These are phyloP conservation scores for Cygnus buccinator DNA, from an alignment of 2,113 vertebrate species.

Conservation along the genomic window DNA sequence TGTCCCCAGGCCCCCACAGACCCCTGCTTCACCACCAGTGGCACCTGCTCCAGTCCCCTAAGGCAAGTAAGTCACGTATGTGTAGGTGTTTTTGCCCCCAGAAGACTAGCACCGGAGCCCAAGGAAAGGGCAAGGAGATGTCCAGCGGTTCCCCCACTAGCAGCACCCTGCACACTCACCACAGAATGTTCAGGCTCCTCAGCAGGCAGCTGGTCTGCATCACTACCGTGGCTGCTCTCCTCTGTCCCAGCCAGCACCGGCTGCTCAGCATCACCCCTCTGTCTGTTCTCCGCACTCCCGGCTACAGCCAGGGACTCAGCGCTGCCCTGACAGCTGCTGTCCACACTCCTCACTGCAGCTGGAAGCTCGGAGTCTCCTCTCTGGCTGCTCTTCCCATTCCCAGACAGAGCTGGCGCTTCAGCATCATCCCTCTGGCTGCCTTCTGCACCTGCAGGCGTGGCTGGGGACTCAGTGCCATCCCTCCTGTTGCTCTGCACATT, in stretches of 20 bases:
- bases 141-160: background rate
- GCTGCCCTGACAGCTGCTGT: background rate
- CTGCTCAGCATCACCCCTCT: background rate
- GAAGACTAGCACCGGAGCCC: background rate
- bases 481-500: constrained; percentile 8
- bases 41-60: background rate
- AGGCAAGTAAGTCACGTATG: accelerated
- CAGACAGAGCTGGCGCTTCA: background rate
- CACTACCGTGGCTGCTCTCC: accelerated
- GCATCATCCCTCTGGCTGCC: background rate
- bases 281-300: background rate
- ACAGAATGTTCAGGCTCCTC: background rate
- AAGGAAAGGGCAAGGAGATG: background rate
- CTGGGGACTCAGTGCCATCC: accelerated
- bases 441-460: background rate
- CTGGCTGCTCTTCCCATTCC: background rate
- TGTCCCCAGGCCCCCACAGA: background rate
- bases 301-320: background rate
- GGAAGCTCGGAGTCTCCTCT: background rate
- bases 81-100: background rate
- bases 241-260: accelerated
- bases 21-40: background rate
- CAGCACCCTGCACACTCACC: constrained; percentile 62
- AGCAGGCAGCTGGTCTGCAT: background rate
- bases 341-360: constrained; percentile 14